Percentiles rank a stretch among this genome's conserved stretches.
Evolutionary conservation across 2,888 invertebrate species (phyloP).

Genomic region (Altica lythri): DNA sequence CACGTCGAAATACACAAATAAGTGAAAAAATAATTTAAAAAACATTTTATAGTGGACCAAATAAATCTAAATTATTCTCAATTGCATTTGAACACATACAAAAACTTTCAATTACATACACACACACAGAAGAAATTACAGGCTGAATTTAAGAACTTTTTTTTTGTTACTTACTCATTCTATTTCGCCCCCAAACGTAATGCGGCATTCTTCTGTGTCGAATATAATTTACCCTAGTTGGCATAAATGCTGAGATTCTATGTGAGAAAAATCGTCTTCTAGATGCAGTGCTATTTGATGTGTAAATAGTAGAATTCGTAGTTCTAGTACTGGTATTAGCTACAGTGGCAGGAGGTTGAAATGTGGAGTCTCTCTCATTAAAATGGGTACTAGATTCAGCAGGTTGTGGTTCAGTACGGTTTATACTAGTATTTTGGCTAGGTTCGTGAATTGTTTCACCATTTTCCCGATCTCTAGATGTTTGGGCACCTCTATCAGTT

Average conservation of each 20-base stretch:
- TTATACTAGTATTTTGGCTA: no score
- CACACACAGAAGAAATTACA: no score
- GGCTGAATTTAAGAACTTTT: no score
- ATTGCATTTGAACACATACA: no score
- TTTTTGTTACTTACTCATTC: conserved; percentile 37
- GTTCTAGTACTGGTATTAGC: conserved; percentile 28
- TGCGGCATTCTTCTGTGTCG: conserved; percentile 40
- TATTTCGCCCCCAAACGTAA: conserved; percentile 31
- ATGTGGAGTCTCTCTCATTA: conserved; percentile 8
- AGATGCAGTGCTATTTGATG: conserved; percentile 39
- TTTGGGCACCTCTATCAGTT: conserved; percentile 27
- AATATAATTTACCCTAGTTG: conserved; percentile 48
- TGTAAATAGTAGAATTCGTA: conserved; percentile 44
- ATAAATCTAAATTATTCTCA: no score
- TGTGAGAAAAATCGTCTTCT: conserved; percentile 48
- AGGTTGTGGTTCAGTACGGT: no score
- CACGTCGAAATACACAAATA: no score
- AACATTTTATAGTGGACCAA: no score
- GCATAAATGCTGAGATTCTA: conserved; percentile 51
- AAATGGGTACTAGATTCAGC: no score
- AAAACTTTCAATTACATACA: no score
- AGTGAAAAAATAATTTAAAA: no score
- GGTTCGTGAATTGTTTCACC: no score
- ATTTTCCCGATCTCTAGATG: conserved; percentile 7
- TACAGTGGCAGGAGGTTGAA: conserved; percentile 18